Evolutionary conservation across 2,888 invertebrate species (phyloP).

Genomic region (Dynastes tityus): DNA sequence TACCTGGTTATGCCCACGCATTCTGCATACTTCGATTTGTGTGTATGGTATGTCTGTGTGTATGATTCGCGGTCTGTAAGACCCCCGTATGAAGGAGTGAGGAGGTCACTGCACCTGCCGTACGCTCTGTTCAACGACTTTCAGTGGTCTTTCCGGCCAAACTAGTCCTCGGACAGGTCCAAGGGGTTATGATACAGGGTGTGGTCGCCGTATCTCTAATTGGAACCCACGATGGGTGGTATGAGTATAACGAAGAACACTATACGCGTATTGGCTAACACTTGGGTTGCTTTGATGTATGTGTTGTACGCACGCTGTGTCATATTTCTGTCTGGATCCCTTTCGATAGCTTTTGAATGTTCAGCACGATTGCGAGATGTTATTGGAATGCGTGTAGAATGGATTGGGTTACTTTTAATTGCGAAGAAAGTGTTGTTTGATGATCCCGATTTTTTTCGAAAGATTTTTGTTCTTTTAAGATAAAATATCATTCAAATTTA

Average conservation of each 20-base stretch:
- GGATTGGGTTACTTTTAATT: too few relatives aligned
- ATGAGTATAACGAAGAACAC: background rate
- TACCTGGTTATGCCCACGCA: slow-evolving; percentile 35
- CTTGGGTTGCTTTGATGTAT: background rate
- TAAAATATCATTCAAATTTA: too few relatives aligned
- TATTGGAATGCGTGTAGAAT: too few relatives aligned
- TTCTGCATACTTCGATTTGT: slow-evolving; percentile 45
- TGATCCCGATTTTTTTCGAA: too few relatives aligned
- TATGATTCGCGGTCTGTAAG: slow-evolving; percentile 31
- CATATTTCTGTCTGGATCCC: too few relatives aligned
- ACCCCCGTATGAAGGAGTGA: slow-evolving; percentile 39
- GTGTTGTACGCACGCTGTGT: too few relatives aligned
- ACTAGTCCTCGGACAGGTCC: slow-evolving; percentile 49
- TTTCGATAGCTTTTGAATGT: too few relatives aligned
- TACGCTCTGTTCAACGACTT: slow-evolving; percentile 36
- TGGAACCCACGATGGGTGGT: slow-evolving; percentile 3
- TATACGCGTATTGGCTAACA: background rate
- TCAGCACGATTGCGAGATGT: too few relatives aligned
- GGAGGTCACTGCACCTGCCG: slow-evolving; percentile 50
- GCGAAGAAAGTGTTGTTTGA: too few relatives aligned
- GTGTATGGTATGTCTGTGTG: slow-evolving; percentile 11
- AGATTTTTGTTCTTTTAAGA: too few relatives aligned
- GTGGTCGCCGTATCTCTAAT: slow-evolving; percentile 30
- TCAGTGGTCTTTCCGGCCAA: slow-evolving; percentile 50
- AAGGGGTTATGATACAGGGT: slow-evolving; percentile 44